Base-by-base conservation (phyloP, 1,140 invertebrate genomes). In the Drosophila sulfurigaster region DNA sequence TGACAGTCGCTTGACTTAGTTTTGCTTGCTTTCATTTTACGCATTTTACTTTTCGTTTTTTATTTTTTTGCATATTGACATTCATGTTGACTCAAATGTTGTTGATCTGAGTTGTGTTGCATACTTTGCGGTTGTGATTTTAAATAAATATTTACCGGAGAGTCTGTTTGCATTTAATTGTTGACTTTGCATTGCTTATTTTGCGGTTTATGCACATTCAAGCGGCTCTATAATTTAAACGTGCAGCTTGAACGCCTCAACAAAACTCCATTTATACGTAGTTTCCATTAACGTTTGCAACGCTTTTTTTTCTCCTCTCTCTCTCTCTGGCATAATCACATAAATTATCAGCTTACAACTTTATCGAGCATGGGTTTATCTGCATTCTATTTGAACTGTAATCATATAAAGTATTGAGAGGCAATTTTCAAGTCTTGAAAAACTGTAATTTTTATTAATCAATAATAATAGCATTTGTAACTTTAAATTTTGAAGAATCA, bases 71-170 rank as follows among this genome's bases (percentile, higher is more conserved):
- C 49, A 78, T 69, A 70, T 64, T 51, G 58, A 20, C 3, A 7
- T 11, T 60, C 48, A 3, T 25, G 4, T 38, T 38, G 32, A 32
- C 32, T 5, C 1, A 32, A 32, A 32, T 32, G 32, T 4, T 32
- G 32, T 38, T 38, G 7, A 38, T 3, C 8, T 10, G 1, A 38
- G 8, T 38, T 43, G 32, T 49, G 66, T 78, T 77, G 82, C 82
- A 87, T 87, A 87, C 82, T 87, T 87, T 87, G 49, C 63, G 82
- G 83, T 88, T 56, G 65, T 5, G 25, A 10, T 58, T 41, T 41
- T 56, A 56, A 38, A 56, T 56, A 56, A 56, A 56, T 15, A 56
- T 56, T 56, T 56, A 56, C n/a, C 52, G 20, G 20, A 8, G n/a
- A 56, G 52, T 56, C 15, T 41, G 30, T 56, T 25, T 16, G 35